Evolutionary conservation across 2,113 vertebrate species (phyloP), one percentile per base, ranked within the genome.

Genomic region (Phyllostomus discolor): DNA sequence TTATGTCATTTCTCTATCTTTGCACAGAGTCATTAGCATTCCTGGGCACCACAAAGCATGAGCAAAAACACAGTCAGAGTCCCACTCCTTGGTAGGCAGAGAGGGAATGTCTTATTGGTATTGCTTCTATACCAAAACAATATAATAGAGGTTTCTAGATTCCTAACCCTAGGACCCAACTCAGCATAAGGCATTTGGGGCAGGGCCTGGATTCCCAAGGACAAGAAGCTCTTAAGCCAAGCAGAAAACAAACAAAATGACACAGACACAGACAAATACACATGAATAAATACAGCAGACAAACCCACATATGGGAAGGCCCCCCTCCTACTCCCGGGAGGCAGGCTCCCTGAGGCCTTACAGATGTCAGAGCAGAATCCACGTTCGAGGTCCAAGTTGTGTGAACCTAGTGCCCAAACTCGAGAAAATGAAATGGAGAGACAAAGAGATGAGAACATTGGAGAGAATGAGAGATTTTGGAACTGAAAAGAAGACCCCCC

Each of bases 261-360:
- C n/a, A 66, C 86, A 96, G 94, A 91, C 28, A 14, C 81, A 97
- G 92, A 95, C 38, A 41, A 41, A 41, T 4, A 41, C 38, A 41
- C 35, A 16, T 88, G 72, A 95, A 95, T 95, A 94, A 79, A 96
- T 87, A 93, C 91, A 93, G 79, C 90, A 97, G 90, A 95, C 73
- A 95, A 78, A 64, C 43, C 19, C 69, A 69, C 94, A 94, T 73
- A 88, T 72, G 84, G 80, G 91, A 92, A 95, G 97, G 88, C 95
- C 90, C 6, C 10, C 81, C 33, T 94, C 73, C 87, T 81, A 52
- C 81, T 97, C 72, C 96, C 75, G 31, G 62, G 80, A 95, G 91
- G 59, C 97, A 79, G 88, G 12, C 91, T 96, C 85, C 90, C 85
- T 2, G 52, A 93, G 90, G 93, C 82, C 79, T 79, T 93, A 66